Percentiles rank a stretch among this genome's conserved stretches.
These are phyloP conservation scores for Desmodus rotundus DNA, from an alignment of 2,113 vertebrate genomes.

Conservation along the genomic window DNA sequence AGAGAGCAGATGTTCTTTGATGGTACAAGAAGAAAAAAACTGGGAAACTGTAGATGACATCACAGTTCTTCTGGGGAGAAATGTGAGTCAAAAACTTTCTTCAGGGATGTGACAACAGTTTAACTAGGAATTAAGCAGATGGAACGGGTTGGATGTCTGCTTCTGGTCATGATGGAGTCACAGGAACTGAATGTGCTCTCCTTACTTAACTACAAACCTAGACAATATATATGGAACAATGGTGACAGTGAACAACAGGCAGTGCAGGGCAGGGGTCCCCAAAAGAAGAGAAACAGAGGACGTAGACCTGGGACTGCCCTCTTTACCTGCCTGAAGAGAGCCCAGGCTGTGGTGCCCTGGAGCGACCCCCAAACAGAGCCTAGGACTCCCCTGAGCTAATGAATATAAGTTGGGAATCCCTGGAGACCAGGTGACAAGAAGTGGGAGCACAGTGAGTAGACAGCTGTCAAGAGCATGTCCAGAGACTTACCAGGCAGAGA, in stretches of 20 bases:
- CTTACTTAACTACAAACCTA: background rate
- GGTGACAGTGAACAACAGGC: no score
- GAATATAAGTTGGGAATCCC: background rate
- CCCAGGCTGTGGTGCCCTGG: background rate
- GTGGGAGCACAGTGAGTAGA: background rate
- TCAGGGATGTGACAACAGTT: background rate
- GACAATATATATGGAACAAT: background rate
- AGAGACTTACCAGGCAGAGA: background rate
- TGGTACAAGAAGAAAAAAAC: background rate
- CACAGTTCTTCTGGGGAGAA: background rate
- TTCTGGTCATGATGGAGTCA: background rate
- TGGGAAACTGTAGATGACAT: background rate
- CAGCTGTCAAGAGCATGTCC: background rate
- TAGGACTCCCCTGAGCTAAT: background rate
- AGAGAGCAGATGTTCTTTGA: background rate
- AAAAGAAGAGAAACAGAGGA: background rate
- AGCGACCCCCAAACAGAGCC: background rate
- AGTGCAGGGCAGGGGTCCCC: background rate
- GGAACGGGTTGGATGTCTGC: background rate
- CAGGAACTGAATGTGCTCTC: background rate
- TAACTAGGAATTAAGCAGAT: background rate
- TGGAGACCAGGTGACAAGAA: background rate
- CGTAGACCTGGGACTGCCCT: fast-evolving
- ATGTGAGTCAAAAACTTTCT: background rate
- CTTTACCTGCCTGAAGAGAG: background rate